phyloP scores from a whole-genome alignment of 2,888 invertebrate genomes.

The Drosophila mayaguana region DNA sequence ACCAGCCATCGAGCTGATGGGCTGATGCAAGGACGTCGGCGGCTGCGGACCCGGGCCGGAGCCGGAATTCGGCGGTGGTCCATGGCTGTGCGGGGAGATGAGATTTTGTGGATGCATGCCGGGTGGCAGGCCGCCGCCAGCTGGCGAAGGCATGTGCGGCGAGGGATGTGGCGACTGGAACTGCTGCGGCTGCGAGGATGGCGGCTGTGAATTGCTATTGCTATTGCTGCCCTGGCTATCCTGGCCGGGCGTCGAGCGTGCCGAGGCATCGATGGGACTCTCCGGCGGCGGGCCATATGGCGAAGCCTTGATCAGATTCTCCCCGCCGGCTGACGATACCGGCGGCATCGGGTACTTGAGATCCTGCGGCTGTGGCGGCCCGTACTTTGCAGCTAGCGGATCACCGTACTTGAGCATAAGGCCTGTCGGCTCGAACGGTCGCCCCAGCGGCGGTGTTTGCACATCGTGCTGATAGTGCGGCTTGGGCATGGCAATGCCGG shows the following conservation, averaged over 20 bases:
- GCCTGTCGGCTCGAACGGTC: constrained; percentile 84
- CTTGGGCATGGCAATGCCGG: constrained; percentile 83
- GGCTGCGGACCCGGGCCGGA: constrained; percentile 72
- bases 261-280: constrained; percentile 85
- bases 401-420: constrained; percentile 85
- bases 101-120: constrained; percentile 85
- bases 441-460: constrained; percentile 82
- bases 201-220: constrained; percentile 84
- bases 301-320: constrained; percentile 84
- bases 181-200: constrained; percentile 81
- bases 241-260: constrained; percentile 85
- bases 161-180: constrained; percentile 85
- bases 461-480: constrained; percentile 84
- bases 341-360: constrained; percentile 84
- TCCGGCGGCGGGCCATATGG: constrained; percentile 82
- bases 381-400: constrained; percentile 83
- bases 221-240: constrained; percentile 85
- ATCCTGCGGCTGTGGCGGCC: constrained; percentile 83
- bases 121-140: constrained; percentile 80
- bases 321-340: constrained; percentile 76
- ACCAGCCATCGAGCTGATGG: constrained; percentile 45
- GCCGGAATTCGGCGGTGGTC: constrained; percentile 54
- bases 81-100: constrained; percentile 81
- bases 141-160: constrained; percentile 84
- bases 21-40: constrained; percentile 71